Percentiles rank a stretch among this genome's conserved stretches.
phyloP scores from a whole-genome alignment of 2,797 vertebrate genomes.

The Leptodactylus fallax region DNA sequence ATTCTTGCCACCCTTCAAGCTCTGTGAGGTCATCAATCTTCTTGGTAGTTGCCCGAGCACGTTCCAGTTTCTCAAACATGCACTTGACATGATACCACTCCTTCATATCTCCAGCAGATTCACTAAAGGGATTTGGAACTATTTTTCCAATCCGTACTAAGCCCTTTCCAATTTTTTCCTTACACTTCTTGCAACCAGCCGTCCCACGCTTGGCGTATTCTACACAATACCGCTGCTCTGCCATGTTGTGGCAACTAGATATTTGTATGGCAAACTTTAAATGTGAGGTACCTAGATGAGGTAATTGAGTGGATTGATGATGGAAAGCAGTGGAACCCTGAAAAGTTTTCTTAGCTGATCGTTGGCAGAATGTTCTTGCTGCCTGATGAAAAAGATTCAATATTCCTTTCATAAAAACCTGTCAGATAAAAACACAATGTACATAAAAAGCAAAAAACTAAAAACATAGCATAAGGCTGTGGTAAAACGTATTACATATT shows the following conservation, averaged over 20 bases:
- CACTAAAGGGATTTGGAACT: constrained; percentile 96
- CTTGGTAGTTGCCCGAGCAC: constrained; percentile 91
- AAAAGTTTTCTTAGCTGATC: not conserved
- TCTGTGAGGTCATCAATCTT: constrained; percentile 97
- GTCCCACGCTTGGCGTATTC: constrained; percentile 97
- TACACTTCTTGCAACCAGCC: constrained; percentile 97
- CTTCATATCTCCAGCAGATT: constrained; percentile 97
- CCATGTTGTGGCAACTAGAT: constrained; percentile 76
- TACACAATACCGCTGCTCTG: constrained; percentile 93
- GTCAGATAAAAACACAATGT: not conserved
- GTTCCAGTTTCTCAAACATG: constrained; percentile 95
- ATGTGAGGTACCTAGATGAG: not conserved
- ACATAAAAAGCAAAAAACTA: not conserved
- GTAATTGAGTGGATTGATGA: not conserved
- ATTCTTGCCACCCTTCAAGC: constrained; percentile 94
- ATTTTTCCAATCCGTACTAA: constrained; percentile 94
- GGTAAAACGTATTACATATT: too few relatives aligned
- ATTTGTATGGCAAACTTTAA: constrained; percentile 10
- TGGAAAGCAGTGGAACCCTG: not conserved
- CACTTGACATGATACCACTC: constrained; percentile 98
- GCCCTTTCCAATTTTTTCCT: constrained; percentile 94
- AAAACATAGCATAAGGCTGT: too few relatives aligned
- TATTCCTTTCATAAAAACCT: constrained; percentile 36
- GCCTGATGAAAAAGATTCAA: constrained; percentile 8
- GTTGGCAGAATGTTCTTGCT: constrained; percentile 22